Evolutionary conservation across 2,113 vertebrate genomes (phyloP), one percentile per base, ranked within the genome.

Genomic region (Mohoua ochrocephala): DNA sequence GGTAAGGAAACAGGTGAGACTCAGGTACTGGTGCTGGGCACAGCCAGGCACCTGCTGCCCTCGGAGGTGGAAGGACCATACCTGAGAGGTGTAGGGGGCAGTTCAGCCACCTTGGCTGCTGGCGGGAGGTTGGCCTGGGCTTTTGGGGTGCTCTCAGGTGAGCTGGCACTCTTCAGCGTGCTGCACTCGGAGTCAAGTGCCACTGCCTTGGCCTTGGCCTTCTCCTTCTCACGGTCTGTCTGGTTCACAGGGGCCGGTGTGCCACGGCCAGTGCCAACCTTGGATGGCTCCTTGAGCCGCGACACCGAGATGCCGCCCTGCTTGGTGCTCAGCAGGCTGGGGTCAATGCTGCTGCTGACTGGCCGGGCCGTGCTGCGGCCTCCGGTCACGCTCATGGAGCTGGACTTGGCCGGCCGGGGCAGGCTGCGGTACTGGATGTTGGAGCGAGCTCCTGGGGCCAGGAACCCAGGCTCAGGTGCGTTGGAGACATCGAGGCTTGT

Each of bases 401-500:
- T 99, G 33, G 99, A 99, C 95, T 99, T 99, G 87, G 99, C 99
- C 0, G 99, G 99, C n/a, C 99, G 99, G 28, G 99, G 99, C 87
- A 99, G 98, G 94, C 99, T 99, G 87, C 99, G 99, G 76, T 99
- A 99, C 95, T 99, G 99, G 65, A 99, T 99, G 86, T 99, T 99
- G 31, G 98, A 98, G 33, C 99, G 98, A 75, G 99, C 99, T 26
- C 98, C 98, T 0, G 99, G 98, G 9, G 99, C 98, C 91, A 99
- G 96, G 93, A 99, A 99, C 4, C 99, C 98, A 0, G 98, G 97
- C 71, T 99, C 99, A 0, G 98, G 97, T 0, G 97, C 95, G 3
- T 97, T 98, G 49, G 99, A 99, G 49, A 99, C 99, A 26, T 99
- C 99, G 8, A 99, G 95, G 92, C 99, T 99, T 1, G 98, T 99